Conservation (phyloP, 2,888 invertebrate genomes). For the Hydroisotoma schaefferi region DNA sequence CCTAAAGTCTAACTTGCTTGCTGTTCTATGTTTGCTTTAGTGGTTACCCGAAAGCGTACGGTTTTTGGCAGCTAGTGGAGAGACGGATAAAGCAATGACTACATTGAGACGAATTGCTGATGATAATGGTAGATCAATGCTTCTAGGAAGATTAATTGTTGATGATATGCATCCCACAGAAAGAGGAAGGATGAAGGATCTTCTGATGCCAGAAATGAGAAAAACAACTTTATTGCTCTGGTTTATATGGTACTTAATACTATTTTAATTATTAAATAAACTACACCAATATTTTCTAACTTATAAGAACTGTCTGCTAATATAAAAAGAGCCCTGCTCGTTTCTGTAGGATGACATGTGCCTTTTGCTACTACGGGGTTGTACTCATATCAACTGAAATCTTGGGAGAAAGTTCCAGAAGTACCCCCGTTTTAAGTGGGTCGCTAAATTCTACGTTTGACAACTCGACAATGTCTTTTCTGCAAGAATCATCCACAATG, state of each 20-base stretch:
- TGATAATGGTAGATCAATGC: slow-evolving; percentile 85
- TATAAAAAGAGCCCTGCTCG: no score
- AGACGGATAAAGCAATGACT: slow-evolving; percentile 76
- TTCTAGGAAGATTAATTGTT: slow-evolving; percentile 76
- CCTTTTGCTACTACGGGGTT: slow-evolving; percentile 92
- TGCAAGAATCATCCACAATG: neutral
- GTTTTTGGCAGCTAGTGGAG: slow-evolving; percentile 80
- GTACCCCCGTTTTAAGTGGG: slow-evolving; percentile 1
- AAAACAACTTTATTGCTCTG: slow-evolving; percentile 81
- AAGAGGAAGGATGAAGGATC: slow-evolving; percentile 66
- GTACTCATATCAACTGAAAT: slow-evolving; percentile 89
- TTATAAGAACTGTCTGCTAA: neutral
- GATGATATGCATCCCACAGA: slow-evolving; percentile 60
- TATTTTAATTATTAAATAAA: neutral
- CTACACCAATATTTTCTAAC: neutral
- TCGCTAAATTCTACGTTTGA: slow-evolving; percentile 6
- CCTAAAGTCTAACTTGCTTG: slow-evolving; percentile 14
- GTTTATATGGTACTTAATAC: slow-evolving; percentile 74
- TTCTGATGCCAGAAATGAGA: slow-evolving; percentile 70
- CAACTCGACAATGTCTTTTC: neutral
- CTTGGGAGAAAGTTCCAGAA: slow-evolving; percentile 49
- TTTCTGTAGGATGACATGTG: slow-evolving; percentile 74
- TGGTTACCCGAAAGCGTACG: slow-evolving; percentile 93
- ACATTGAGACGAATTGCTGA: slow-evolving; percentile 81
- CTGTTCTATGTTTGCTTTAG: slow-evolving; percentile 51